These are phyloP conservation scores for Apolygus lucorum DNA, from an alignment of 1,140 invertebrate genomes.

Conservation along the genomic window DNA sequence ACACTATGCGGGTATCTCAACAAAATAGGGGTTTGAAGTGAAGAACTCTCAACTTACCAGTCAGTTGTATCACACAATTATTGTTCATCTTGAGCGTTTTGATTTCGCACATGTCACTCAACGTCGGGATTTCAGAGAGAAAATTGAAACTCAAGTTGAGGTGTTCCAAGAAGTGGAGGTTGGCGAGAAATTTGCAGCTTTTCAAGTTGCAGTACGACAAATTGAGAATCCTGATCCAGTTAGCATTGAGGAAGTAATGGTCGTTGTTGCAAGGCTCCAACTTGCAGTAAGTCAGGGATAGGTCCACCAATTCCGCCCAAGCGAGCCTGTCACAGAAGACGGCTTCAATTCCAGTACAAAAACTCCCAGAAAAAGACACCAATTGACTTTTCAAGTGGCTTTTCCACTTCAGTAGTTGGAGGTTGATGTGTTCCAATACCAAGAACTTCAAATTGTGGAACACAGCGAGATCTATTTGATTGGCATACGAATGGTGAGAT, in stretches of 20 bases:
- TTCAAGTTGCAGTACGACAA: neutral
- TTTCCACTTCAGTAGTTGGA: neutral
- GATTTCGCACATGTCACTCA: neutral
- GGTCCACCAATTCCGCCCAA: slow-evolving; percentile 50
- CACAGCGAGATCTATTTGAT: neutral
- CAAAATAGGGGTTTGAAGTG: no score
- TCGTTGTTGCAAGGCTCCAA: slow-evolving; percentile 44
- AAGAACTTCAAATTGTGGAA: neutral
- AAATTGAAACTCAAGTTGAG: neutral
- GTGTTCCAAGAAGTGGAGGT: neutral
- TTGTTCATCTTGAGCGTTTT: neutral
- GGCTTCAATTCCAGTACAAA: slow-evolving; percentile 44
- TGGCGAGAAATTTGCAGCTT: neutral
- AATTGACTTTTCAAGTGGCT: slow-evolving; percentile 19
- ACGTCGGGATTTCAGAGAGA: neutral
- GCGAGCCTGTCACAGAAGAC: slow-evolving; percentile 49
- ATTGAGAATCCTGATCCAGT: neutral
- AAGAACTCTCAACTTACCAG: neutral
- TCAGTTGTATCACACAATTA: neutral
- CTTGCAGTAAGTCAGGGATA: slow-evolving; percentile 50
- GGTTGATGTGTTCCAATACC: neutral
- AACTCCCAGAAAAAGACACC: slow-evolving; percentile 29
- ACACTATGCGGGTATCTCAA: no score
- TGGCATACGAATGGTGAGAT: no score
- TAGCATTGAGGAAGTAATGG: slow-evolving; percentile 49